phyloP scores from a whole-genome alignment of 2,888 invertebrate genomes.

The Exephanes ischioxanthus region DNA sequence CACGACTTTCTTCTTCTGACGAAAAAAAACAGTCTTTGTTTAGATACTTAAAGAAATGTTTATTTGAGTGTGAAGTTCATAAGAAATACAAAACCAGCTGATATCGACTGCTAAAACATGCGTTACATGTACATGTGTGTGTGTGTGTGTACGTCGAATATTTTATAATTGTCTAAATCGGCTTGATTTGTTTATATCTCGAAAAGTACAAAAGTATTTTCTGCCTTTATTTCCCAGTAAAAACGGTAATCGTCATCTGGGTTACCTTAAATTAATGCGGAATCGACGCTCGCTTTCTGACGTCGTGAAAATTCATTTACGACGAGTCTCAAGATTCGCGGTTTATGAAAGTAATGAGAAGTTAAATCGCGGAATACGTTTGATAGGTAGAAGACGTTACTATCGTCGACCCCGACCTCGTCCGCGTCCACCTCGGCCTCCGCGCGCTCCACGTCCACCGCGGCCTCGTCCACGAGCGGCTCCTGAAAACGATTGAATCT shows the following conservation, averaged over 20 bases:
- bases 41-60: constrained; percentile 53
- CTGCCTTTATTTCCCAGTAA: constrained; percentile 33
- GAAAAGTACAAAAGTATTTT: constrained; percentile 20
- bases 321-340: constrained; percentile 15
- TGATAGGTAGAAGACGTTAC: constrained; percentile 59
- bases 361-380: constrained; percentile 50
- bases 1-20: constrained; percentile 91
- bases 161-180: constrained; percentile 16
- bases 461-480: constrained; percentile 90
- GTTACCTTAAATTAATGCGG: constrained; percentile 22
- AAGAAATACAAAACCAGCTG: constrained; percentile 31
- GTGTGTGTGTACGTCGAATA: constrained; percentile 14
- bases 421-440: constrained; percentile 90
- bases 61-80: constrained; percentile 49
- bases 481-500: constrained; percentile 75
- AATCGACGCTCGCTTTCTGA: constrained; percentile 20
- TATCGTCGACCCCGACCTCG: constrained; percentile 87
- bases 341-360: constrained; percentile 20
- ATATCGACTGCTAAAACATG: constrained; percentile 28
- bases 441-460: constrained; percentile 90
- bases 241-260: constrained; percentile 15
- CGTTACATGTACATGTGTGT: constrained; percentile 11
- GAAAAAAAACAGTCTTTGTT: constrained; percentile 34
- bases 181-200: background rate
- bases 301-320: constrained; percentile 6